These are phyloP conservation scores for Phaethornis superciliosus DNA, from an alignment of 2,113 vertebrate genomes.

Conservation along the genomic window DNA sequence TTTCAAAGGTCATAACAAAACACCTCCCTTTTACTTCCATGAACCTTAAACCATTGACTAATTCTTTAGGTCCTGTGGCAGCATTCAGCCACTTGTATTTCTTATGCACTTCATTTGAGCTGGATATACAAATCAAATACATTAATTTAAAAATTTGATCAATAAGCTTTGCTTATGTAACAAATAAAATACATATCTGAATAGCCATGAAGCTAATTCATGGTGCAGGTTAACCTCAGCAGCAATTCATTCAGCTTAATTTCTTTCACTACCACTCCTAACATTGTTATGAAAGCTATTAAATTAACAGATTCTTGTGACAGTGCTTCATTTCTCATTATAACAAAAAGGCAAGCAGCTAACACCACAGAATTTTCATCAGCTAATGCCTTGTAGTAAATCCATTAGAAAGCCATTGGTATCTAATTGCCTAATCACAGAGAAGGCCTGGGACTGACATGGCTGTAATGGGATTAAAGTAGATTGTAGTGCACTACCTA, in stretches of 20 bases:
- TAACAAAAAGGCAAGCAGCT: constrained; percentile 18
- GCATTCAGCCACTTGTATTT: neutral
- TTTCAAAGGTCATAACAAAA: neutral
- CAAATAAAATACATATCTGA: neutral
- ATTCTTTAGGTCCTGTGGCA: neutral
- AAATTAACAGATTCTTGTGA: constrained; percentile 60
- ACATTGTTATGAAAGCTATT: constrained; percentile 45
- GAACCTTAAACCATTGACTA: neutral
- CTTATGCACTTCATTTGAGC: neutral
- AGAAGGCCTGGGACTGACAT: constrained; percentile 64
- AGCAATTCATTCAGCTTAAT: constrained; percentile 46
- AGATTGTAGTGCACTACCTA: constrained; percentile 39
- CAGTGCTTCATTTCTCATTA: constrained; percentile 41
- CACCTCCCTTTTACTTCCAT: neutral
- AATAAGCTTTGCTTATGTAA: neutral
- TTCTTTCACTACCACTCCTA: constrained; percentile 27
- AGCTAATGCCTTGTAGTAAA: constrained; percentile 74
- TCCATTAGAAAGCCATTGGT: constrained; percentile 73
- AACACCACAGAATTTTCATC: constrained; percentile 66
- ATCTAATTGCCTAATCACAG: constrained; percentile 77
- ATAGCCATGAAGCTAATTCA: neutral
- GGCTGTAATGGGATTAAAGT: constrained; percentile 74
- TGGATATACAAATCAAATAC: neutral
- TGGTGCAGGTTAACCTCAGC: neutral
- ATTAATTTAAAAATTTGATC: neutral